Evolutionary conservation across 2,888 invertebrate species (phyloP).

Genomic region (Oscheius sp.): DNA sequence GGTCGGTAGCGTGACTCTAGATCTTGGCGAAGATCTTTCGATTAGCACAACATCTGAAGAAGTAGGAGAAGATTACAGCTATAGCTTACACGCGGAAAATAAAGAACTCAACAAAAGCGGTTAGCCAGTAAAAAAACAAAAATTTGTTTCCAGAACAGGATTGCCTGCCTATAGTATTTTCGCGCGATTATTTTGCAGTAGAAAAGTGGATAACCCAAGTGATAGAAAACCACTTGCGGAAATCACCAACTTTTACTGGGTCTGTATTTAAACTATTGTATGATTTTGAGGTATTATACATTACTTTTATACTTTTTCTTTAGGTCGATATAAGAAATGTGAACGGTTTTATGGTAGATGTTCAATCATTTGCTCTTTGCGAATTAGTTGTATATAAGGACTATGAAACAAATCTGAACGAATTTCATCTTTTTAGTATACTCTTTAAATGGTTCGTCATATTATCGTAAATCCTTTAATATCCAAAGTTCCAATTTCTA

Average conservation of each 20-base stretch:
- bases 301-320: background rate
- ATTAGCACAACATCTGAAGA: background rate
- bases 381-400: background rate
- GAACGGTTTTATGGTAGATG: background rate
- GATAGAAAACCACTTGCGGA: background rate
- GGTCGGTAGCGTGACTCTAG: background rate
- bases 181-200: background rate
- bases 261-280: background rate
- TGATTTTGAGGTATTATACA: background rate
- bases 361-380: constrained; percentile 5
- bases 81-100: background rate
- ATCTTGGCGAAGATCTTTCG: background rate
- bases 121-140: background rate
- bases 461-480: background rate
- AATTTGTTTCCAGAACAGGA: background rate
- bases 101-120: background rate
- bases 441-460: background rate
- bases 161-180: background rate
- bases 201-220: background rate
- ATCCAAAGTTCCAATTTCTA: background rate
- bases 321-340: constrained; percentile 1
- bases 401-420: background rate
- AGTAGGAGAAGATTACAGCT: background rate
- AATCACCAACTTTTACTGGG: background rate
- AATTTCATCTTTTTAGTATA: constrained; percentile 12